phyloP scores from a whole-genome alignment of 2,797 vertebrate genomes.

The Trachurus trachurus region DNA sequence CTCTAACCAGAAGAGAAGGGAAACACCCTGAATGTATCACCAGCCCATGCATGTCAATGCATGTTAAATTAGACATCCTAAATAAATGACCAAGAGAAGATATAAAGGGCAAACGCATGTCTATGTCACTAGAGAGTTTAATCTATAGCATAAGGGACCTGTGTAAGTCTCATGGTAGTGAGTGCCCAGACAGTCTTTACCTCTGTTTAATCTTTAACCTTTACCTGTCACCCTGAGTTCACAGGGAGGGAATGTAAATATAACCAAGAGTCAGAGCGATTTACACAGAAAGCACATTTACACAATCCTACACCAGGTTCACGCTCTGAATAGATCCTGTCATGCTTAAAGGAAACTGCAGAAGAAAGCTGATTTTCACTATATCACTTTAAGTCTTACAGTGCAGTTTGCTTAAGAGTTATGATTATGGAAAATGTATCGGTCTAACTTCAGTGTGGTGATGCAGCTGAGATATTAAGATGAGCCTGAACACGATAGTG shows the following conservation, averaged over 20 bases:
- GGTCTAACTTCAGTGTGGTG: not conserved
- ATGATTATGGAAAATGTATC: too few relatives aligned
- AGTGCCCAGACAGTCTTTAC: slow-evolving; percentile 46
- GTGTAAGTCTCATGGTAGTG: slow-evolving; percentile 23
- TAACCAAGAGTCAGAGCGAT: slow-evolving; percentile 29
- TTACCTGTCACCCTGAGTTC: slow-evolving; percentile 27
- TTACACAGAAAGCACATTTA: slow-evolving; percentile 38
- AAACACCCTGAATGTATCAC: not conserved
- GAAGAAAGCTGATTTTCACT: slow-evolving; percentile 16
- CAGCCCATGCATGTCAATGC: not conserved
- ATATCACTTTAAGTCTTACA: not conserved
- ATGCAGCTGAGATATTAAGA: not conserved
- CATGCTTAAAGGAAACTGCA: slow-evolving; percentile 36
- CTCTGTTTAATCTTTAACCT: slow-evolving; percentile 39
- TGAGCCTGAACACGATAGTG: not conserved
- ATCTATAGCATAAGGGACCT: slow-evolving; percentile 11
- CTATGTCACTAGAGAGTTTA: slow-evolving; percentile 12
- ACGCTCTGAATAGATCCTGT: slow-evolving; percentile 28
- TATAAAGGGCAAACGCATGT: not conserved
- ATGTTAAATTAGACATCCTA: not conserved
- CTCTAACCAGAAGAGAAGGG: not conserved
- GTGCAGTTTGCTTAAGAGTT: too few relatives aligned
- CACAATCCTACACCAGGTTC: slow-evolving; percentile 38
- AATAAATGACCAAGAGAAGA: not conserved
- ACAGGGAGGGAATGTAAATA: slow-evolving; percentile 39